Evolutionary conservation across 2,113 vertebrate genomes (phyloP).

Genomic region (Rhynchopsitta pachyrhyncha): DNA sequence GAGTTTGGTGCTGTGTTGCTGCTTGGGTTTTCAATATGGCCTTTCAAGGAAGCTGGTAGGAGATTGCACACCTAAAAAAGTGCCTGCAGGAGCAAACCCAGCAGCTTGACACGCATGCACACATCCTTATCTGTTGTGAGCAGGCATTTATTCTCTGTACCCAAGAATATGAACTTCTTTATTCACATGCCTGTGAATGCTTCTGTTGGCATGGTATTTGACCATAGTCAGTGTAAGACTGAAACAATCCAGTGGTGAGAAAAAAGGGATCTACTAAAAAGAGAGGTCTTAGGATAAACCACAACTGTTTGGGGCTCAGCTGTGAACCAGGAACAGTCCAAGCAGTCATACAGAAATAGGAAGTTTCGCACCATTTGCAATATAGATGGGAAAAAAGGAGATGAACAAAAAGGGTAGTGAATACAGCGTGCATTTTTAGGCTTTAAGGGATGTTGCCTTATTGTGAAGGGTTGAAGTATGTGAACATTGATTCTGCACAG

Average conservation of each 20-base stretch:
- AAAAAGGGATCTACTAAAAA: not conserved
- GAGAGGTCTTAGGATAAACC: not conserved
- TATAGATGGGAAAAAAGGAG: not conserved
- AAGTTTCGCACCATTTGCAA: not conserved
- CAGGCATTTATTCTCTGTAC: not conserved
- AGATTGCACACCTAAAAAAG: not conserved
- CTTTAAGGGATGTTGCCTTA: not conserved
- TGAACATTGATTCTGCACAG: not conserved
- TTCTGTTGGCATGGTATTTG: not conserved
- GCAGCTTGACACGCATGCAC: not conserved
- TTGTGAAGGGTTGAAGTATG: not conserved
- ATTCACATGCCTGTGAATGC: not conserved
- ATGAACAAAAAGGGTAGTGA: not conserved
- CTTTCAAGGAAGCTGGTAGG: not conserved
- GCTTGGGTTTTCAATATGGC: accelerated
- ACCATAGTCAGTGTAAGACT: not conserved
- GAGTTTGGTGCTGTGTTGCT: not conserved
- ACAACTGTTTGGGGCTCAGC: not conserved
- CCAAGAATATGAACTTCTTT: not conserved
- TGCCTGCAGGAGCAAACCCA: not conserved
- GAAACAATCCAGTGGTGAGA: not conserved
- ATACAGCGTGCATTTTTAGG: not conserved
- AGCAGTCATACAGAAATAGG: not conserved
- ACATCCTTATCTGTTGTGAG: not conserved
- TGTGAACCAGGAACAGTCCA: not conserved